Evolutionary conservation across 2,797 vertebrate species (phyloP).

Genomic region (Chiloscyllium punctatum): DNA sequence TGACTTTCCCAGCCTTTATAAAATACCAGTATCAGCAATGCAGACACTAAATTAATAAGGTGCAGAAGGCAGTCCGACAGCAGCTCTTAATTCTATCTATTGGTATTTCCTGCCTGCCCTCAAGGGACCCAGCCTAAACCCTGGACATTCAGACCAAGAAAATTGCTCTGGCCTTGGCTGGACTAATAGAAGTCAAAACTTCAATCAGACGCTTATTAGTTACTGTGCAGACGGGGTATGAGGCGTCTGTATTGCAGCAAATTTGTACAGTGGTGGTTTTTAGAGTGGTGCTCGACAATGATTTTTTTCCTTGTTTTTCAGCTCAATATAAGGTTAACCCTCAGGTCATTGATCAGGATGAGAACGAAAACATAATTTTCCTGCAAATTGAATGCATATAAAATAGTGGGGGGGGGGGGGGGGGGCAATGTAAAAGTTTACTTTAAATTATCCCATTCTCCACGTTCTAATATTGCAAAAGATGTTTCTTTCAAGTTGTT

Average conservation of each 20-base stretch:
- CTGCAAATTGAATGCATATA: conserved; percentile 25
- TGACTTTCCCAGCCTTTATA: conserved; percentile 14
- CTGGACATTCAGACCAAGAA: conserved; percentile 51
- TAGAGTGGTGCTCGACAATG: conserved; percentile 47
- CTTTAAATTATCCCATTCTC: not conserved
- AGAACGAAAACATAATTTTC: conserved; percentile 26
- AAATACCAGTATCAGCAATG: conserved; percentile 36
- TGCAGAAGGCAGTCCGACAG: conserved; percentile 44
- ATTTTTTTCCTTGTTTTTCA: conserved; percentile 51
- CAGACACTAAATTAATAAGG: conserved; percentile 44
- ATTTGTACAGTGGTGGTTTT: conserved; percentile 46
- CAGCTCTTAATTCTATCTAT: conserved; percentile 42
- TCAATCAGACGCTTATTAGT: conserved; percentile 57
- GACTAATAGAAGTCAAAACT: conserved; percentile 59
- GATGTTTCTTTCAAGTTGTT: not conserved
- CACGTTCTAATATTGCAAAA: not conserved
- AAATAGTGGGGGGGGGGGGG: not conserved
- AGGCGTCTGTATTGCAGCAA: conserved; percentile 51
- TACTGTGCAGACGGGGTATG: conserved; percentile 46
- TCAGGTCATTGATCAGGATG: conserved; percentile 50
- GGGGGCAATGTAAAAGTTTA: not conserved
- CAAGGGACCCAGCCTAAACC: conserved; percentile 47
- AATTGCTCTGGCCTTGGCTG: conserved; percentile 52
- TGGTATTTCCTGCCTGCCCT: conserved; percentile 50
- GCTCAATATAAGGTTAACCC: conserved; percentile 54